Evolutionary conservation across 2,797 vertebrate genomes (phyloP), one percentile per base, ranked within the genome.

Genomic region (Vultur gryphus): DNA sequence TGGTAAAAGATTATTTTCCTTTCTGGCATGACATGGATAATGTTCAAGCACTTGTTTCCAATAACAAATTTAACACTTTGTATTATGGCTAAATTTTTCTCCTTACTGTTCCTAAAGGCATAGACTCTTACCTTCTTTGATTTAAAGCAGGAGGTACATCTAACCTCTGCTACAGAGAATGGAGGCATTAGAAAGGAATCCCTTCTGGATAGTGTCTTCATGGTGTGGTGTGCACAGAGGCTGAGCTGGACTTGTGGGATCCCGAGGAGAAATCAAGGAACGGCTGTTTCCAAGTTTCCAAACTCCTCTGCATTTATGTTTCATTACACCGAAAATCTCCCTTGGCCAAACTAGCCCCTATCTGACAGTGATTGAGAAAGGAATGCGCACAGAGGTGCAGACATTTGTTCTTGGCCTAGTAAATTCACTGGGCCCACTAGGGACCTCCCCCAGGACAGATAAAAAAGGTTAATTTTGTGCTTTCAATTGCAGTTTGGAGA

Each of bases 1-100:
- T 35, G 18, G 33, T 62, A 92, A 92, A 89, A 75, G 20, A 79
- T 93, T 81, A 39, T 92, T 97, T 97, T 97, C 59, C 65, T 96
- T 96, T 96, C 83, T 86, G 71, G 9, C 10, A n/a, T 57, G 43
- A 88, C 66, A 89, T 58, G 33, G 31, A 67, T 88, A 94, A 83
- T 81, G n/a, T 92, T 46, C 52, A 83, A 83, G 23, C 7, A 73
- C 25, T 92, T 88, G 26, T 70, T 91, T 83, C 57, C 64, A 84
- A 29, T 77, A 49, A 62, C 37, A 89, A 70, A 79, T 80, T 19
- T n/a, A 79, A 73, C 14, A 61, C 10, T 20, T 70, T 69, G 18
- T 83, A 26, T 54, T n/a, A 39, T 4, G 2, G 15, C n/a, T 93
- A 85, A 51, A 15, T 48, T 83, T 89, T 92, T 70, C 37, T 70